These are phyloP conservation scores for Paraplagusia blochii DNA, from an alignment of 2,113 vertebrate genomes.

Conservation along the genomic window DNA sequence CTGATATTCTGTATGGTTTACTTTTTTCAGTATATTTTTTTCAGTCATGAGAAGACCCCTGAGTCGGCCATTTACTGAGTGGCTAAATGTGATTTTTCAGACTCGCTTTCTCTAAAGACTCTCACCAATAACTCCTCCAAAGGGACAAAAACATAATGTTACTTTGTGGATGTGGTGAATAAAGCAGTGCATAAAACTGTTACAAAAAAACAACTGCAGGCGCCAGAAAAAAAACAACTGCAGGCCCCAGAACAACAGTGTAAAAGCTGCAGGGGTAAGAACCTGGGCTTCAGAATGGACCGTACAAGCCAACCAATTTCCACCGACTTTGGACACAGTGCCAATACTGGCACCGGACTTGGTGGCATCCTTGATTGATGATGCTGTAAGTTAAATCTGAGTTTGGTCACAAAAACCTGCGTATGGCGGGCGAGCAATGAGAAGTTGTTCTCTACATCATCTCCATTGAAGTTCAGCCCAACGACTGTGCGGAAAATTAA, in stretches of 20 bases:
- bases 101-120: too few relatives aligned
- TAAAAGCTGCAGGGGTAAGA: slow-evolving; percentile 14
- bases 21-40: too few relatives aligned
- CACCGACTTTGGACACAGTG: slow-evolving; percentile 30
- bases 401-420: slow-evolving; percentile 27
- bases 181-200: slow-evolving; percentile 3
- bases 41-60: too few relatives aligned
- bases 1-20: too few relatives aligned
- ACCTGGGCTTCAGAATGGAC: slow-evolving; percentile 27
- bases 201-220: slow-evolving; percentile 10
- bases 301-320: slow-evolving; percentile 31
- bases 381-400: slow-evolving; percentile 24
- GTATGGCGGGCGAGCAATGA: too few relatives aligned
- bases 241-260: slow-evolving; percentile 10
- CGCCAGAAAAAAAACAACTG: slow-evolving; percentile 16
- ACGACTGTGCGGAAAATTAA: too few relatives aligned
- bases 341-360: slow-evolving; percentile 22
- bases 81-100: too few relatives aligned
- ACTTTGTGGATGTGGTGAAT: background rate
- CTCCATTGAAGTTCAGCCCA: too few relatives aligned
- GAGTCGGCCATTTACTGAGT: too few relatives aligned
- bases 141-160: too few relatives aligned
- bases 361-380: slow-evolving; percentile 30
- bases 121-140: too few relatives aligned
- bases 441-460: background rate